phyloP scores from a whole-genome alignment of 2,113 vertebrate species.

The Mionectes macconnelli region DNA sequence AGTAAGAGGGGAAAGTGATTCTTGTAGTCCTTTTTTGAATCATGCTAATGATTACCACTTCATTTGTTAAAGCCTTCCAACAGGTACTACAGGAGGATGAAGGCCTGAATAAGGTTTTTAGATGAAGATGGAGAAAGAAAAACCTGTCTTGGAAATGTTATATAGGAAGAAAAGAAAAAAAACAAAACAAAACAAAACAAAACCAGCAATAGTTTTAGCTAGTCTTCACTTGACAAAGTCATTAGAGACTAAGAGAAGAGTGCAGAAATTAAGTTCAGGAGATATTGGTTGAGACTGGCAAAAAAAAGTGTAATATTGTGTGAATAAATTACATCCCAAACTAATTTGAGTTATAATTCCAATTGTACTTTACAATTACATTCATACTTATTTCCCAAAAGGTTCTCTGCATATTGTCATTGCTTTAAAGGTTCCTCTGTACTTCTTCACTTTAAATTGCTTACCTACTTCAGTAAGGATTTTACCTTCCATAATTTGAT shows the following conservation, averaged over 20 bases:
- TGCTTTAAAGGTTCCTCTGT: neutral
- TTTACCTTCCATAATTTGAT: neutral
- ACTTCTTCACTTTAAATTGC: neutral
- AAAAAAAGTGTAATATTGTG: neutral
- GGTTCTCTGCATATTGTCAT: neutral
- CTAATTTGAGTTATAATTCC: slow-evolving; percentile 1
- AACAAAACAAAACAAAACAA: neutral
- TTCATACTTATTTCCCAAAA: slow-evolving; percentile 12
- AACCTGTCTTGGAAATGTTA: neutral
- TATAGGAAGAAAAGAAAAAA: neutral
- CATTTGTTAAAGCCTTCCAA: neutral
- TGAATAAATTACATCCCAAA: slow-evolving; percentile 10
- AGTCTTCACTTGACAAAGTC: neutral
- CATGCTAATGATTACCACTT: neutral
- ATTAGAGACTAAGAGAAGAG: neutral
- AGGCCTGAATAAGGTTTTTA: neutral
- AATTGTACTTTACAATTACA: neutral
- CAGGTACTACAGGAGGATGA: neutral
- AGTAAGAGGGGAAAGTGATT: neutral
- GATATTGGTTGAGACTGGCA: neutral
- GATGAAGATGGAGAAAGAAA: neutral
- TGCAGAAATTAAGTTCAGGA: neutral
- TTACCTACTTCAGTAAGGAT: neutral
- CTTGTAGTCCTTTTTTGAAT: neutral
- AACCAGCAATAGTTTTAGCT: neutral